phyloP scores from a whole-genome alignment of 2,113 vertebrate species.

The Narcine bancroftii region DNA sequence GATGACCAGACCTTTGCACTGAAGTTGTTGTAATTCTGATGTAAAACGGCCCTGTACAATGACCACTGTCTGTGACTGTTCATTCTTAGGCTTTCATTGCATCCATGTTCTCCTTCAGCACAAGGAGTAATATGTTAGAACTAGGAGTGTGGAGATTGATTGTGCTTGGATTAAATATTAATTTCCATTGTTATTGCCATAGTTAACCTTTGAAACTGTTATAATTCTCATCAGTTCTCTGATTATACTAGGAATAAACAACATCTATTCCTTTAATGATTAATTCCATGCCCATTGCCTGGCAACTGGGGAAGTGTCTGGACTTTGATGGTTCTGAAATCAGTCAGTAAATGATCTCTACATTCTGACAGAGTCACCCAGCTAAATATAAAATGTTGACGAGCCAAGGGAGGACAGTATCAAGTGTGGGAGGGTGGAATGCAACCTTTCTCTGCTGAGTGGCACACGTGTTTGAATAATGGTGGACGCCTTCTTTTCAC shows the following conservation, averaged over 20 bases:
- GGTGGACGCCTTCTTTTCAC: background rate
- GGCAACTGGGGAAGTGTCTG: background rate
- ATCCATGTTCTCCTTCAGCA: no score
- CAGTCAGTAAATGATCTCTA: background rate
- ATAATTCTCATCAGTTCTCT: background rate
- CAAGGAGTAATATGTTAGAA: background rate
- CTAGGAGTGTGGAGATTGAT: no score
- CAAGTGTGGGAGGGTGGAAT: background rate
- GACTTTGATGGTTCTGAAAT: background rate
- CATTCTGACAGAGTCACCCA: background rate
- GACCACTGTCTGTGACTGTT: no score
- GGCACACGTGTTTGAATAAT: background rate
- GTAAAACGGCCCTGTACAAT: no score
- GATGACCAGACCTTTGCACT: no score
- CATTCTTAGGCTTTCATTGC: no score
- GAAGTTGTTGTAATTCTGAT: no score
- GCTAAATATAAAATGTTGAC: slow-evolving; percentile 5
- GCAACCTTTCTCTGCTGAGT: background rate
- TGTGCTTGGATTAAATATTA: background rate
- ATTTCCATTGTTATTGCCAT: background rate
- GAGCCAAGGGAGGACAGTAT: background rate
- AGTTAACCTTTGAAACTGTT: slow-evolving; percentile 17
- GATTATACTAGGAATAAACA: background rate
- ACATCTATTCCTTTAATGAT: background rate
- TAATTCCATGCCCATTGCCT: background rate